Evolutionary conservation across 2,113 vertebrate genomes (phyloP).

Genomic region (Copsychus sechellarum): DNA sequence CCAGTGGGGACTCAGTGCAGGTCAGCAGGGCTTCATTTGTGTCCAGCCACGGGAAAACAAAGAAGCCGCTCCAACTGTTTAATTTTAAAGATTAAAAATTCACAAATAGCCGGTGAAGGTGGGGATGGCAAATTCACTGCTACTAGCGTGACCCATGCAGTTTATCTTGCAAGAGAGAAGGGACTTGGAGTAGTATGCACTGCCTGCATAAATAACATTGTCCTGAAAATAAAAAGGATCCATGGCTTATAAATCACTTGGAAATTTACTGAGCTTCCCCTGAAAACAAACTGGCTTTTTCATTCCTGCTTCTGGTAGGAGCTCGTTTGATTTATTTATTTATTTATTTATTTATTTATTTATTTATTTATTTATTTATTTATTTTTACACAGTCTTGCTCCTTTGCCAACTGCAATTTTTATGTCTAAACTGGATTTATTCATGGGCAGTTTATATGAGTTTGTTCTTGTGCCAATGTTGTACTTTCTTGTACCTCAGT

Average conservation of each 20-base stretch:
- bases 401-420: neutral
- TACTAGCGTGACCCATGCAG: neutral
- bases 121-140: neutral
- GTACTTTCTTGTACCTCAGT: neutral
- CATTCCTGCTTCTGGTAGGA: neutral
- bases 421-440: neutral
- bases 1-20: neutral
- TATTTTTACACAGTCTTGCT: neutral
- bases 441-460: neutral
- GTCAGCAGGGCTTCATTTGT: neutral
- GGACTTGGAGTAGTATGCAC: neutral
- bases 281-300: neutral
- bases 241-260: neutral
- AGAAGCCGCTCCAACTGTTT: neutral
- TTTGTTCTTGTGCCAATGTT: neutral
- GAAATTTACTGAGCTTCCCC: neutral
- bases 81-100: neutral
- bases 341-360: neutral
- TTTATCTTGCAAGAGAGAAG: neutral
- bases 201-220: neutral
- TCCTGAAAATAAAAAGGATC: neutral
- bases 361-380: neutral
- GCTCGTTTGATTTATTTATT: neutral
- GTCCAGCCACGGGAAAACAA: neutral
- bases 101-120: neutral